phyloP scores from a whole-genome alignment of 1,140 invertebrate species.

The Batillaria attramentaria region DNA sequence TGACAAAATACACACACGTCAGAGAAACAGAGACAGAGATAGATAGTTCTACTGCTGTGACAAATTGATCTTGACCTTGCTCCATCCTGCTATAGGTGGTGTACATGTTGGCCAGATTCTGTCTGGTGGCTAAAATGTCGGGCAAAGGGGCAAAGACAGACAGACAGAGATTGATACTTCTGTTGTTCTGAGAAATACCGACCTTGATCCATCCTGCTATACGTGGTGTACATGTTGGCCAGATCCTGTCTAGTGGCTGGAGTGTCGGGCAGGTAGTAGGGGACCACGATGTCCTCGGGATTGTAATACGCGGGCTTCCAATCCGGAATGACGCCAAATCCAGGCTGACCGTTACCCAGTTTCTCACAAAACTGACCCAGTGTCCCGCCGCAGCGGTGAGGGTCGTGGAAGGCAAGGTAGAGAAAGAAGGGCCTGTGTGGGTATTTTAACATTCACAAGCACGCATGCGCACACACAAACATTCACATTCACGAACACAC shows the following conservation, averaged over 20 bases:
- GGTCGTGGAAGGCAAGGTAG: conserved; percentile 90
- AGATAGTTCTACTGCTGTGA: too few relatives aligned
- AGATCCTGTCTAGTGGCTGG: conserved; percentile 84
- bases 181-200: too few relatives aligned
- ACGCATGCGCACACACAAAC: neutral
- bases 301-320: conserved; percentile 89
- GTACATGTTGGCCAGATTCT: conserved; percentile 89
- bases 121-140: conserved; percentile 75
- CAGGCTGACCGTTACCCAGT: conserved; percentile 87
- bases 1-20: too few relatives aligned
- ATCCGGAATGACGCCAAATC: conserved; percentile 85
- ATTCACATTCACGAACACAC: neutral
- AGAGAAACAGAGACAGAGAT: too few relatives aligned
- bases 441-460: conserved; percentile 1
- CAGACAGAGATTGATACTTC: neutral
- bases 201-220: conserved; percentile 80
- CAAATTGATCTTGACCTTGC: too few relatives aligned
- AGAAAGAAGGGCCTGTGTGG: conserved; percentile 84
- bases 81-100: conserved; percentile 88
- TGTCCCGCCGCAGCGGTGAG: conserved; percentile 81
- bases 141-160: neutral
- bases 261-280: conserved; percentile 88
- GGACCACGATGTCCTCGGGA: conserved; percentile 84
- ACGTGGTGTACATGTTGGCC: conserved; percentile 89
- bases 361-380: conserved; percentile 90